phyloP scores from a whole-genome alignment of 2,113 vertebrate species.

The Oxyruncus cristatus region DNA sequence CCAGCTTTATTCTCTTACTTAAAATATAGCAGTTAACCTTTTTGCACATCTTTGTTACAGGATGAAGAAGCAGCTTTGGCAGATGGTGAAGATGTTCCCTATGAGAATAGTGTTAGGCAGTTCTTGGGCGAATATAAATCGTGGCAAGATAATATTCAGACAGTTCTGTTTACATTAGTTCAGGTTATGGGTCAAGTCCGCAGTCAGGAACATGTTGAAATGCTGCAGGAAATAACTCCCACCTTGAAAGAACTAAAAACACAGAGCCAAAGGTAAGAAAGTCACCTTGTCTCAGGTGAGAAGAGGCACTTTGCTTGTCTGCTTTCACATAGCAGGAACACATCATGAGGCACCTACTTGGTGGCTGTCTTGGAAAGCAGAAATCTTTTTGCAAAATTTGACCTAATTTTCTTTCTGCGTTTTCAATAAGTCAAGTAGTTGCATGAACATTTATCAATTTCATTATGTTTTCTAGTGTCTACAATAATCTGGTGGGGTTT shows the following conservation, averaged over 20 bases:
- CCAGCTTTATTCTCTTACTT: not conserved
- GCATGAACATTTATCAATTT: not conserved
- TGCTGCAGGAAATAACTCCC: slow-evolving; percentile 94
- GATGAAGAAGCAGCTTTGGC: slow-evolving; percentile 94
- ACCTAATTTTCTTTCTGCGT: not conserved
- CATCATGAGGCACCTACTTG: no score
- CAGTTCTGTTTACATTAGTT: slow-evolving; percentile 93
- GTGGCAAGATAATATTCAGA: slow-evolving; percentile 98
- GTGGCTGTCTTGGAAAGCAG: not conserved
- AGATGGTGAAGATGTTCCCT: slow-evolving; percentile 93
- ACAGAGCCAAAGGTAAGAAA: slow-evolving; percentile 90
- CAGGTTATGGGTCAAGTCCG: slow-evolving; percentile 94
- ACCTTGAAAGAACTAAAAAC: slow-evolving; percentile 93
- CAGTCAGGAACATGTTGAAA: slow-evolving; percentile 90
- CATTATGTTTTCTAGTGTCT: slow-evolving; percentile 79
- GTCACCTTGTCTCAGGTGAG: not conserved
- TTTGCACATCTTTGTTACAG: slow-evolving; percentile 68
- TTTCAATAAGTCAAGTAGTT: not conserved
- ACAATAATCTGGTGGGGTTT: slow-evolving; percentile 95
- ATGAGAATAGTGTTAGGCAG: slow-evolving; percentile 94
- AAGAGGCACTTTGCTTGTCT: not conserved
- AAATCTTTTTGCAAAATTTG: not conserved
- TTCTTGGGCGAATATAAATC: slow-evolving; percentile 96
- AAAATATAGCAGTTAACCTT: not conserved
- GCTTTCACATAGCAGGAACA: not conserved